Evolutionary conservation across 2,113 vertebrate species (phyloP), one percentile per base, ranked within the genome.

Genomic region (Centropus bengalensis): DNA sequence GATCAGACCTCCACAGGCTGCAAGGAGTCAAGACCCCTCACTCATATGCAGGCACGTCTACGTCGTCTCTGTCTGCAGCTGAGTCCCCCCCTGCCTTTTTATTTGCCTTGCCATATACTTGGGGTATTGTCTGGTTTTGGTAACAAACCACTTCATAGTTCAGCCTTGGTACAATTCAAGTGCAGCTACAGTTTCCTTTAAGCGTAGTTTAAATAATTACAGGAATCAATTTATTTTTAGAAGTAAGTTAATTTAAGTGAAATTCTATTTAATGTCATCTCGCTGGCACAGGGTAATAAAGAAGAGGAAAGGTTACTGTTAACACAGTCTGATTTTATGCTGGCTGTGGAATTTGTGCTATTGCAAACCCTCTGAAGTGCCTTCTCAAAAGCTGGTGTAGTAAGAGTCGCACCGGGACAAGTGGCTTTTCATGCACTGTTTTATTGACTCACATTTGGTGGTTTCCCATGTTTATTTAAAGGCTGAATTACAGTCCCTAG

Each of bases 391-490:
- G 82, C 74, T 75, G 86, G 21, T 91, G 67, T 82, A 93, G 68
- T 36, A 91, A 94, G 74, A 67, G 93, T 91, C 94, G 95, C 14
- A 47, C 88, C 94, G 91, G 67, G 81, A 96, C 78, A 96, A 97
- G 91, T 96, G 88, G 94, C 93, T 97, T 98, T 97, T 96, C 94
- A 93, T 96, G 66, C 28, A 14, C 73, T 96, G 92, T 79, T 96
- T 95, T 94, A 81, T 95, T 94, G 94, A 96, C 88, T 97, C 91
- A 40, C 91, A 92, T 96, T 88, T 96, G 68, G 68, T 93, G 92
- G 85, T 94, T 92, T 97, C 94, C 97, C 95, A 93, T 78, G 64
- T 93, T 86, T 96, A 79, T 93, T 97, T 97, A 97, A 96, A 95
- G 88, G 91, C 95, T 95, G 96, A 96, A 98, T 98, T 97, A 94